Evolutionary conservation across 2,797 vertebrate species (phyloP).

Genomic region (Cyprinodon diabolis): DNA sequence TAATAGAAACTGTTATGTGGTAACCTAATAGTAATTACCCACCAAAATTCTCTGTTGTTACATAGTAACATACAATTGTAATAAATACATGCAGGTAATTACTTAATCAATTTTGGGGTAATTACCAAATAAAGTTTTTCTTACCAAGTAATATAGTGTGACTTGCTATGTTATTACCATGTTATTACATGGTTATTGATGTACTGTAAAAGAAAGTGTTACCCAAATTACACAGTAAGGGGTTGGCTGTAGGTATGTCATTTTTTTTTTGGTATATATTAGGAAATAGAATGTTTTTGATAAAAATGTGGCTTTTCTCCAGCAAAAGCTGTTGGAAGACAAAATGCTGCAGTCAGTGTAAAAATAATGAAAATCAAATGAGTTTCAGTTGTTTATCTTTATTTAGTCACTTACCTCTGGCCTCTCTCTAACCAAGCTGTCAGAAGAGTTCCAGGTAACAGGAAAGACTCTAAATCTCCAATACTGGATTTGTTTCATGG

Average conservation of each 20-base stretch:
- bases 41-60: no score
- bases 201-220: no score
- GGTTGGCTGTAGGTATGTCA: constrained; percentile 37
- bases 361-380: constrained; percentile 31
- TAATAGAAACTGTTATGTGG: no score
- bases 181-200: no score
- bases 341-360: constrained; percentile 41
- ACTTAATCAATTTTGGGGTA: no score
- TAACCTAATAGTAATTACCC: no score
- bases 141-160: no score
- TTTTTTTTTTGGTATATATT: constrained; percentile 32
- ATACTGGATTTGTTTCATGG: constrained; percentile 90
- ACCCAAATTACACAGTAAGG: constrained; percentile 3
- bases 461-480: constrained; percentile 72
- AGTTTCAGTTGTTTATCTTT: constrained; percentile 37
- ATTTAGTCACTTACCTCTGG: constrained; percentile 75
- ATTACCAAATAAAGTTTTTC: no score
- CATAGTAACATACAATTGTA: no score
- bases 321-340: constrained; percentile 48
- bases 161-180: no score
- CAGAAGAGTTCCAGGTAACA: constrained; percentile 87
- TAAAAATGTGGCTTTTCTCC: constrained; percentile 50
- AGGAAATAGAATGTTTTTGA: constrained; percentile 53
- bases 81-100: no score
- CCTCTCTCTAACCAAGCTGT: constrained; percentile 87